These are phyloP conservation scores for Halictus ligatus DNA, from an alignment of 2,888 invertebrate species.

Conservation along the genomic window DNA sequence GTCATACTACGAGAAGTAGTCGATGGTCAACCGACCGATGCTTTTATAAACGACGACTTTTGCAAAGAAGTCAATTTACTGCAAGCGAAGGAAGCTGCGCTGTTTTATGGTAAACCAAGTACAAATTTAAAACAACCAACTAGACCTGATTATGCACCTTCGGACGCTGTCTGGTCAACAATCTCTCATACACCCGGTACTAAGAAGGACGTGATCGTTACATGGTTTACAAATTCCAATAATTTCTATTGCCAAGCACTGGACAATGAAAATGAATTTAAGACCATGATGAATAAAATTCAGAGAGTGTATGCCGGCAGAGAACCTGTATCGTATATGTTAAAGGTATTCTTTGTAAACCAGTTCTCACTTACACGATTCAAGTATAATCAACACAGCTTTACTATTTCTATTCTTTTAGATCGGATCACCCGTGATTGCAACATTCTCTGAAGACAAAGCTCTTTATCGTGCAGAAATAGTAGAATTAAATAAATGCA, in stretches of 20 bases:
- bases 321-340: conserved; percentile 66
- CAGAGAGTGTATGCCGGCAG: conserved; percentile 88
- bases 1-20: conserved; percentile 73
- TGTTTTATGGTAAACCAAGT: conserved; percentile 40
- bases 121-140: conserved; percentile 2
- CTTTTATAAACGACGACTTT: conserved; percentile 77
- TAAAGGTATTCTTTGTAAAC: conserved; percentile 71
- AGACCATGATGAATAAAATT: conserved; percentile 89
- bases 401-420: conserved; percentile 66
- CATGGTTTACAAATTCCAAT: conserved; percentile 91
- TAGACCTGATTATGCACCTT: conserved; percentile 85
- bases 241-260: conserved; percentile 89
- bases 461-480: conserved; percentile 90
- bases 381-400: conserved; percentile 8
- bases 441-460: conserved; percentile 89
- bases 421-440: conserved; percentile 88
- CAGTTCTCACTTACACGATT: background rate
- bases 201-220: conserved; percentile 87
- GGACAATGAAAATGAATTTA: conserved; percentile 85
- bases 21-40: conserved; percentile 45
- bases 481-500: conserved; percentile 85
- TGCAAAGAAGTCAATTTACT: conserved; percentile 68
- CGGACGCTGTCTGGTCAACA: conserved; percentile 85
- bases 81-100: conserved; percentile 67
- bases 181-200: conserved; percentile 85